A percentile compares a stretch with the other conserved stretches of the same genome.
Conservation (phyloP, 2,797 vertebrate species). For the Chanos chanos region DNA sequence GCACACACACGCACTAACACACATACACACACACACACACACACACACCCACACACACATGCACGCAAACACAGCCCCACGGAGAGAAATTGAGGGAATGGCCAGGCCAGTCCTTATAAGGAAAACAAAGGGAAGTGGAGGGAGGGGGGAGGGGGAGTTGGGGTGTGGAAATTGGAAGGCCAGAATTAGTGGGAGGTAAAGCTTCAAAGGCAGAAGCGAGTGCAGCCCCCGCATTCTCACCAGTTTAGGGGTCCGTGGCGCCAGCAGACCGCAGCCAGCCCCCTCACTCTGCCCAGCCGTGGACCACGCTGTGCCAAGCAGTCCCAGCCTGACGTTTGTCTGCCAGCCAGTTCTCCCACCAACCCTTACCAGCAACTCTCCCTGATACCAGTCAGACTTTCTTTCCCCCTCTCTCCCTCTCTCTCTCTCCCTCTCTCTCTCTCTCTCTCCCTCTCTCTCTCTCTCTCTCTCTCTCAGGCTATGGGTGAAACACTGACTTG, state of each 20-base stretch:
- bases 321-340: conserved; percentile 42
- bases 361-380: conserved; percentile 40
- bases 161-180: conserved; percentile 83
- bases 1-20: conserved; percentile 20
- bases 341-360: conserved; percentile 43
- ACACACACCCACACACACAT: conserved; percentile 40
- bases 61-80: conserved; percentile 67
- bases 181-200: conserved; percentile 86
- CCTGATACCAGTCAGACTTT: too few species aligned
- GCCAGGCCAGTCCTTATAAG: conserved; percentile 81
- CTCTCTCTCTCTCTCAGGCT: too few species aligned
- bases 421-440: too few species aligned
- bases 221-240: conserved; percentile 81
- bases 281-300: conserved; percentile 45
- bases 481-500: too few species aligned
- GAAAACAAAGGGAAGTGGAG: conserved; percentile 79
- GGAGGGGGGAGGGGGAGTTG: conserved; percentile 39
- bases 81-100: conserved; percentile 78
- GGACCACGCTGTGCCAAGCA: conserved; percentile 44
- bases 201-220: conserved; percentile 82
- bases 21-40: conserved; percentile 36
- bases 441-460: too few species aligned
- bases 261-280: conserved; percentile 76
- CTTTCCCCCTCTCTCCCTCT: too few species aligned
- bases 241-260: conserved; percentile 80